These are phyloP conservation scores for Limnephilus rhombicus DNA, from an alignment of 2,888 invertebrate genomes.

Conservation along the genomic window DNA sequence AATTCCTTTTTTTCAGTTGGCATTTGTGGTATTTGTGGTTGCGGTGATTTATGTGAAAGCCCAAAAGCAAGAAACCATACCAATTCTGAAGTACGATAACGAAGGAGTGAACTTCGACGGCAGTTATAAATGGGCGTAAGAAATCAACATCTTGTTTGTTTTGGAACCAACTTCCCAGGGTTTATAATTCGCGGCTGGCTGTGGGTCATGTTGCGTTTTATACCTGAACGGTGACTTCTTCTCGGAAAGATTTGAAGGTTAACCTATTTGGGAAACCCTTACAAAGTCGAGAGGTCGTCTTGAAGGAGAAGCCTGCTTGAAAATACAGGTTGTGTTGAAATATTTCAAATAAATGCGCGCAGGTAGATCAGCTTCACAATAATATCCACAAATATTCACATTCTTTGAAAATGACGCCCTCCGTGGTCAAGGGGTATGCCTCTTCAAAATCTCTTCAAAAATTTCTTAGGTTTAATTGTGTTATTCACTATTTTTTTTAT, in stretches of 20 bases:
- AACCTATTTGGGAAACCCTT: neutral
- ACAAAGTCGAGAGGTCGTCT: neutral
- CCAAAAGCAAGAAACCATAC: slow-evolving; percentile 72
- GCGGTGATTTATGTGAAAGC: slow-evolving; percentile 67
- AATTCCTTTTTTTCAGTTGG: slow-evolving; percentile 43
- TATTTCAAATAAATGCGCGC: neutral
- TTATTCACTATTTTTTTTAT: no score
- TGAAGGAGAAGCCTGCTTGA: neutral
- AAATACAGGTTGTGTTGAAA: neutral
- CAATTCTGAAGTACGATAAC: slow-evolving; percentile 79
- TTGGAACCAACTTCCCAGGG: neutral
- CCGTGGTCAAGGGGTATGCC: no score
- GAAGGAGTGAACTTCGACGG: slow-evolving; percentile 82
- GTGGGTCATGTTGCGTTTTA: neutral
- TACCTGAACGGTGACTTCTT: neutral
- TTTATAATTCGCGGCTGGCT: neutral
- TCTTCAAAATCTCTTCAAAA: no score
- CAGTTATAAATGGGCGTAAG: slow-evolving; percentile 80
- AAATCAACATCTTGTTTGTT: slow-evolving; percentile 55
- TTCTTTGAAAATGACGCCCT: neutral
- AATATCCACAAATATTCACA: neutral
- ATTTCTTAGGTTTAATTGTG: no score
- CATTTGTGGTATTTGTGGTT: slow-evolving; percentile 65
- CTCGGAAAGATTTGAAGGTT: slow-evolving; percentile 25
- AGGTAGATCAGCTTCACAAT: neutral